Conservation (phyloP, 2,113 vertebrate species). For the Melanostigma gelatinosum region DNA sequence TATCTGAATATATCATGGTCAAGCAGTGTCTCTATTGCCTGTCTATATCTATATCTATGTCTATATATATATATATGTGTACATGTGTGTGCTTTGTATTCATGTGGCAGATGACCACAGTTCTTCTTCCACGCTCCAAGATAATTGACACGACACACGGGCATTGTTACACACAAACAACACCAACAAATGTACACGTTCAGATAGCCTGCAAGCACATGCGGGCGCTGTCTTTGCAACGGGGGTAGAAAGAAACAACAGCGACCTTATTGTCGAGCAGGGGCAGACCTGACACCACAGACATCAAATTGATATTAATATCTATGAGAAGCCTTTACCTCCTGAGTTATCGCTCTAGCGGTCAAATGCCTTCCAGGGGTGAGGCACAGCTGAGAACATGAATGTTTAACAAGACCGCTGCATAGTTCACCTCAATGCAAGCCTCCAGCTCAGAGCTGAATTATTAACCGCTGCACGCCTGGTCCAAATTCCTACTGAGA, state of each 20-base stretch:
- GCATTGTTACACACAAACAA: background rate
- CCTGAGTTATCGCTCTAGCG: constrained; percentile 72
- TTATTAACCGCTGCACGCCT: constrained; percentile 75
- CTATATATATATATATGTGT: no score
- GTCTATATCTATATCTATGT: background rate
- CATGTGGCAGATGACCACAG: constrained; percentile 17
- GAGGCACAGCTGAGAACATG: constrained; percentile 72
- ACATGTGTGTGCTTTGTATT: constrained; percentile 13
- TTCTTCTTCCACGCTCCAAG: constrained; percentile 8
- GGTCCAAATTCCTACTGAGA: constrained; percentile 64
- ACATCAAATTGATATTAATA: constrained; percentile 78
- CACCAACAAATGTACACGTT: constrained; percentile 11
- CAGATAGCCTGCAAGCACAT: background rate
- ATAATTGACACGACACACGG: constrained; percentile 12
- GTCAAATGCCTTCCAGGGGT: constrained; percentile 75
- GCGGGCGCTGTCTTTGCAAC: constrained; percentile 3
- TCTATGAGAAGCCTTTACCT: constrained; percentile 75
- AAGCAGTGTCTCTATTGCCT: constrained; percentile 35
- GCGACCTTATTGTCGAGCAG: constrained; percentile 36
- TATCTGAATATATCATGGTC: constrained; percentile 58
- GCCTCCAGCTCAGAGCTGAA: constrained; percentile 73
- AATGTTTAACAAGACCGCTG: constrained; percentile 80
- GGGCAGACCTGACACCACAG: constrained; percentile 48
- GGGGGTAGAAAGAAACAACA: constrained; percentile 10
- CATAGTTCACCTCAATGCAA: constrained; percentile 73